These are phyloP conservation scores for Gallinago media DNA, from an alignment of 2,113 vertebrate species.

Conservation along the genomic window DNA sequence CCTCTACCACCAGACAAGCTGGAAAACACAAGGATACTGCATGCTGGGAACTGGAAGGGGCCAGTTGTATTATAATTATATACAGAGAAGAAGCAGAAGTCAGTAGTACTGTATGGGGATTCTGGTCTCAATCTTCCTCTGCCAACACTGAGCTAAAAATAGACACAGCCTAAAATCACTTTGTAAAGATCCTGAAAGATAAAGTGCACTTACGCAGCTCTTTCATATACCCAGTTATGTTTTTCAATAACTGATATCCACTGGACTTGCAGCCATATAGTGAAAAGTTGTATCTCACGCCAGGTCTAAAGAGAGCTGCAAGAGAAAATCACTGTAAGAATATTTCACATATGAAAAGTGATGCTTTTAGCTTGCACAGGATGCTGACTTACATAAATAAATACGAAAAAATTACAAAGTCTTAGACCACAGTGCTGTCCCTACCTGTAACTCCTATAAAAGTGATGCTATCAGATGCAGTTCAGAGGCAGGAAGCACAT, in stretches of 20 bases:
- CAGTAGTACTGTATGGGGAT: not conserved
- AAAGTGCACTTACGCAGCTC: constrained; percentile 77
- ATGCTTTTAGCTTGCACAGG: not conserved
- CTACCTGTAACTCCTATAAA: not conserved
- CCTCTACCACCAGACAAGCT: not conserved
- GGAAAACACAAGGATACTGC: not conserved
- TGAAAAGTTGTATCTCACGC: constrained; percentile 74
- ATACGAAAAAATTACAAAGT: not conserved
- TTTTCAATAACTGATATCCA: constrained; percentile 77
- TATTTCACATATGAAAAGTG: not conserved
- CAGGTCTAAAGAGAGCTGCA: constrained; percentile 75
- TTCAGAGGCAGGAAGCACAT: constrained; percentile 16
- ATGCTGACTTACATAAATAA: not conserved
- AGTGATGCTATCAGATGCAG: not conserved
- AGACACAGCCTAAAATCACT: not conserved
- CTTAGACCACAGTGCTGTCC: not conserved
- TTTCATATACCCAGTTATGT: constrained; percentile 74
- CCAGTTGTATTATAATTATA: not conserved
- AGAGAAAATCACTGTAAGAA: not conserved
- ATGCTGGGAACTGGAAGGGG: not conserved
- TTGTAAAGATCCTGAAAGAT: not conserved
- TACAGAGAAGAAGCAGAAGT: not conserved
- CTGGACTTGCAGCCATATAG: constrained; percentile 77
- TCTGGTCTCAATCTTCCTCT: not conserved
- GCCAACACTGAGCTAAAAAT: not conserved